Percentiles rank a stretch among this genome's conserved stretches.
These are phyloP conservation scores for Trachymyrmex cornetzi DNA, from an alignment of 1,140 invertebrate species.

Conservation along the genomic window DNA sequence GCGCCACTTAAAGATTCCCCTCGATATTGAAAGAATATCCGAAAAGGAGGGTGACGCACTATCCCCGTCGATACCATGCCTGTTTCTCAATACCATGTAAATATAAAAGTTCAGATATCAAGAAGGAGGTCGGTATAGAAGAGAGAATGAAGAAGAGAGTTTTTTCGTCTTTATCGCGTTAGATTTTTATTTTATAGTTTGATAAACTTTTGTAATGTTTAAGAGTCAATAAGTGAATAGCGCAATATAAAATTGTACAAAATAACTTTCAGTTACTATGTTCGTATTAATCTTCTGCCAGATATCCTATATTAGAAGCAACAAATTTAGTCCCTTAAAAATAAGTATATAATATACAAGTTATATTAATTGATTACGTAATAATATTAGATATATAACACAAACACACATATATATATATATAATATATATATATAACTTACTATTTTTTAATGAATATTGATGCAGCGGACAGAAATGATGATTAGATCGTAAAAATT, in stretches of 20 bases:
- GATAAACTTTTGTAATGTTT: not conserved
- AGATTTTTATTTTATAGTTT: not conserved
- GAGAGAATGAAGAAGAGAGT: not conserved
- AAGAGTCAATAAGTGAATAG: not conserved
- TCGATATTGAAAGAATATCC: constrained; percentile 87
- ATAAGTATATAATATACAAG: not conserved
- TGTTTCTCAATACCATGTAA: constrained; percentile 82
- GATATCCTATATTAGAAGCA: not conserved
- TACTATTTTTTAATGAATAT: not conserved
- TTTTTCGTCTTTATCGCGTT: not conserved
- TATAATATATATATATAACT: not conserved
- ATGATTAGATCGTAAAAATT: not conserved
- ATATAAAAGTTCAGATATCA: constrained; percentile 84
- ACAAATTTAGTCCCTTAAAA: not conserved
- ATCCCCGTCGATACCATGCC: constrained; percentile 47
- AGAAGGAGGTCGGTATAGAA: constrained; percentile 69
- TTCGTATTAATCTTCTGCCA: not conserved
- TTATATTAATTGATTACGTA: not conserved
- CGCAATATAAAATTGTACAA: not conserved
- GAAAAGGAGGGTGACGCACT: constrained; percentile 78
- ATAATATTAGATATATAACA: too few species aligned
- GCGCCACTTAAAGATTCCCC: constrained; percentile 86
- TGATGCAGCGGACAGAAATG: not conserved
- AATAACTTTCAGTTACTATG: not conserved
- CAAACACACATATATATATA: too few species aligned